Evolutionary conservation across 2,888 invertebrate species (phyloP), one percentile per base, ranked within the genome.

Genomic region (Oligia strigilis): DNA sequence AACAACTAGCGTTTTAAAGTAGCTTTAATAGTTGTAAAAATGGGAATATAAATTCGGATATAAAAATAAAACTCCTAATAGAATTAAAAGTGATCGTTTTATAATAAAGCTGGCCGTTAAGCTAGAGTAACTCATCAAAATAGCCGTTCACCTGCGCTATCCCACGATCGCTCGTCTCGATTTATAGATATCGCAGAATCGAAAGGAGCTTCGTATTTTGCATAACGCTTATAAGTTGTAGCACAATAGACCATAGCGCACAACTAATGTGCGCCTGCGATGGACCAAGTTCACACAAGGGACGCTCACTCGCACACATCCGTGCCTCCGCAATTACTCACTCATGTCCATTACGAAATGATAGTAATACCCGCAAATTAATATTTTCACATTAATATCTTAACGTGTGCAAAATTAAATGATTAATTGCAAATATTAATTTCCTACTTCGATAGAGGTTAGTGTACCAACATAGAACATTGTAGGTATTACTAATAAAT

Each of bases 171-270:
- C 92, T 94, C 93, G 92, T 94, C 93, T 95, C 94, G 92, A 95
- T 95, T 94, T 95, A 95, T 95, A 95, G 94, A 95, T 95, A 95
- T 96, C 94, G 92, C 91, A 93, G 93, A 95, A 95, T 94, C 93
- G 96, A 96, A 96, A 96, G 96, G 96, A 93, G 94, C 94, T 94
- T 95, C 93, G 95, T 94, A 95, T 94, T 97, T 96, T 96, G 96
- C 96, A 96, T 96, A 96, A 95, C 94, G 94, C 90, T 95, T 94
- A 93, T 95, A 94, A 93, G 92, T 94, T 94, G 93, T 92, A 93
- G 92, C 93, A 94, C 94, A 95, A 95, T 94, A 93, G 92, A 91
- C 92, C 89, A 88, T 93, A 92, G 91, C 91, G 92, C 91, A 94
- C 92, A 94, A 94, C 91, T 86, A 86, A 92, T 92, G 93, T 92